Evolutionary conservation across 1,140 invertebrate species (phyloP).

Genomic region (Brachionus plicatilis): DNA sequence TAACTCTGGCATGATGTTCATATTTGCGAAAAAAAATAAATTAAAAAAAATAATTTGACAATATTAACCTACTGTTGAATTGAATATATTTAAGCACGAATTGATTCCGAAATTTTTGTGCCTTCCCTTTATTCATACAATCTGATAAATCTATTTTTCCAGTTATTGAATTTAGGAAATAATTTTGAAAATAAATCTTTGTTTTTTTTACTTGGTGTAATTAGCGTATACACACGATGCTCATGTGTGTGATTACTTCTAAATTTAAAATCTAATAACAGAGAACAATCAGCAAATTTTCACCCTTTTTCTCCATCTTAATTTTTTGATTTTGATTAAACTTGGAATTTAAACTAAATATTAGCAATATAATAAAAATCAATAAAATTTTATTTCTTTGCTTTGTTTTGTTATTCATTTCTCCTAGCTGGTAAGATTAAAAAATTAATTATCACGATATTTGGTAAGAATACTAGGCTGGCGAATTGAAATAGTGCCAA

Average conservation of each 20-base stretch:
- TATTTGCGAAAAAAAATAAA: slow-evolving; percentile 1
- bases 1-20: background rate
- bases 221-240: background rate
- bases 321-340: slow-evolving; percentile 4
- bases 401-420: slow-evolving; percentile 5
- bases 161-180: background rate
- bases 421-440: background rate
- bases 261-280: background rate
- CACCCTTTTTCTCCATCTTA: background rate
- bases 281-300: background rate
- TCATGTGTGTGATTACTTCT: background rate
- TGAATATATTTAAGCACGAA: background rate
- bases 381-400: slow-evolving; percentile 26
- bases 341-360: background rate
- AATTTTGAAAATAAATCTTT: background rate
- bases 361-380: slow-evolving; percentile 14
- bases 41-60: background rate
- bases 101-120: background rate
- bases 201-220: background rate
- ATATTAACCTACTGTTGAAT: background rate
- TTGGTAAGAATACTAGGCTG: background rate
- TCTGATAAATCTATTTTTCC: background rate
- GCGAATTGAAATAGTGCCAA: background rate
- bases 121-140: background rate
- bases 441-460: slow-evolving; percentile 33